A percentile compares a stretch with the other conserved stretches of the same genome.
Evolutionary conservation across 2,113 vertebrate genomes (phyloP).

Genomic region (Tiliqua scincoides): DNA sequence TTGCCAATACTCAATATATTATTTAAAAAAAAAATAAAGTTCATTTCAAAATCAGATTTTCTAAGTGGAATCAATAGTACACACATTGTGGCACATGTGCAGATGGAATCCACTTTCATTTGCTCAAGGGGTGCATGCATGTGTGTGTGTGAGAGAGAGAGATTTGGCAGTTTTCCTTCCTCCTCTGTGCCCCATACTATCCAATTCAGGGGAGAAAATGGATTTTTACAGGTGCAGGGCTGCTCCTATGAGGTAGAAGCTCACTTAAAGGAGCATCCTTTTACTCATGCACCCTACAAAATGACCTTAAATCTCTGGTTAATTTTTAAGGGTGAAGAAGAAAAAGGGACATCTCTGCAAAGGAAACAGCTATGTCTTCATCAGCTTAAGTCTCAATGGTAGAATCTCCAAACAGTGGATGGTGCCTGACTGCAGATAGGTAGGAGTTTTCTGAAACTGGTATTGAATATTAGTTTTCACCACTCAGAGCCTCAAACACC

Average conservation of each 20-base stretch:
- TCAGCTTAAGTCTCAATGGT: not conserved
- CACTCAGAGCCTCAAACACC: not conserved
- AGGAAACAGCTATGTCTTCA: not conserved
- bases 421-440: not conserved
- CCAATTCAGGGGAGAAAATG: too few species aligned
- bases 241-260: too few species aligned
- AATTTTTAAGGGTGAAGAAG: not conserved
- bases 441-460: not conserved
- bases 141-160: too few species aligned
- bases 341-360: not conserved
- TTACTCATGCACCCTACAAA: too few species aligned
- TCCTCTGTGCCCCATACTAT: too few species aligned
- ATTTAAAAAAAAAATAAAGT: too few species aligned
- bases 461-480: not conserved
- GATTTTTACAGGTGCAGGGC: too few species aligned
- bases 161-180: too few species aligned
- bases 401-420: not conserved
- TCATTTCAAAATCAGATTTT: not conserved
- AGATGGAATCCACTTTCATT: too few species aligned
- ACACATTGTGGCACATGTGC: too few species aligned
- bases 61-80: not conserved
- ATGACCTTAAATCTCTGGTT: not conserved
- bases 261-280: too few species aligned
- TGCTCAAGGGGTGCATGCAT: too few species aligned
- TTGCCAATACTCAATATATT: not conserved